Evolutionary conservation across 2,888 invertebrate genomes (phyloP).

Genomic region (Platycheirus rosarum): DNA sequence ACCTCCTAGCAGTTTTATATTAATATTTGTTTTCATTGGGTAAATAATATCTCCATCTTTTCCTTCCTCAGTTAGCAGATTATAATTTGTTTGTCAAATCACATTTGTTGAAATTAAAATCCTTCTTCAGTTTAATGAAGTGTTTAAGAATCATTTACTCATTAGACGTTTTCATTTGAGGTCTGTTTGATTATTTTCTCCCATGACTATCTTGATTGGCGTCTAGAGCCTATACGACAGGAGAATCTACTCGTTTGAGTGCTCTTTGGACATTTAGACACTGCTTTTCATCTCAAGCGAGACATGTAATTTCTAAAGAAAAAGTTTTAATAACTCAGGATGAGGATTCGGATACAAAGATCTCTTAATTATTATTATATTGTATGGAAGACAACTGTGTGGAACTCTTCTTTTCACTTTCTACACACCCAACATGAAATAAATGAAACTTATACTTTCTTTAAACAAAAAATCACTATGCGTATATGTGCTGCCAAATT

Average conservation of each 20-base stretch:
- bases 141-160: not conserved
- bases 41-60: too few species aligned
- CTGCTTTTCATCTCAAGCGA: conserved; percentile 12
- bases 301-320: conserved; percentile 61
- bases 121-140: conserved; percentile 19
- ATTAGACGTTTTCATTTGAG: not conserved
- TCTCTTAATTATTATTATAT: conserved; percentile 53
- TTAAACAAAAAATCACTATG: conserved; percentile 20
- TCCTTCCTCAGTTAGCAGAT: too few species aligned
- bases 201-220: conserved; percentile 10
- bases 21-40: too few species aligned
- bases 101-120: not conserved
- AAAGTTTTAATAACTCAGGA: conserved; percentile 71
- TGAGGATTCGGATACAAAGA: conserved; percentile 41
- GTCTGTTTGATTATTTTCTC: conserved; percentile 11
- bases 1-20: too few species aligned
- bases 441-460: conserved; percentile 54
- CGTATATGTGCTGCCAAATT: conserved; percentile 45
- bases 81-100: not conserved
- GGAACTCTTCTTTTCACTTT: conserved; percentile 70
- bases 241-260: not conserved
- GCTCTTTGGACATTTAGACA: conserved; percentile 26
- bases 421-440: conserved; percentile 55
- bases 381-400: conserved; percentile 16
- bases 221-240: too few species aligned